Conservation (phyloP, 2,113 vertebrate species). For the Zingel zingel region DNA sequence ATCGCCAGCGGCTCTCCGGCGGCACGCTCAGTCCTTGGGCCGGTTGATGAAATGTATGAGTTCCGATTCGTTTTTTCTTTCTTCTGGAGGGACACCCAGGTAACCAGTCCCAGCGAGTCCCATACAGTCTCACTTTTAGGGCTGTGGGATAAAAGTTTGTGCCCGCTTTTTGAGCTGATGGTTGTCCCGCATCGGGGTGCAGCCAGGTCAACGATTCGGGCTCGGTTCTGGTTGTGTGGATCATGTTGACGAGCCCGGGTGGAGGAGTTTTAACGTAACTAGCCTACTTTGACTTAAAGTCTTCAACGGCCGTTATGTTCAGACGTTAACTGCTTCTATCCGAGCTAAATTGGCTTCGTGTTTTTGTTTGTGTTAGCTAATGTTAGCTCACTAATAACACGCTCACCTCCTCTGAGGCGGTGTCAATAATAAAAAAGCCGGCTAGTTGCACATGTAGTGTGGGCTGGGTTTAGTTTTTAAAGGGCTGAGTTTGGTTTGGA, state of each 20-base stretch:
- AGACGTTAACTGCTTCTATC: not conserved
- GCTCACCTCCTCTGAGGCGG: conserved; percentile 68
- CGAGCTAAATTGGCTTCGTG: conserved; percentile 55
- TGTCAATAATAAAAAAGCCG: conserved; percentile 76
- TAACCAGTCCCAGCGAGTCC: conserved; percentile 52
- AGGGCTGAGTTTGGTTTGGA: conserved; percentile 72
- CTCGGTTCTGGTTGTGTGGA: conserved; percentile 73
- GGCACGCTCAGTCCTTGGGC: conserved; percentile 64
- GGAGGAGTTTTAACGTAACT: conserved; percentile 39
- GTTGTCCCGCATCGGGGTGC: conserved; percentile 65
- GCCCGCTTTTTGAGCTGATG: conserved; percentile 16
- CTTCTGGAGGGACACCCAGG: conserved; percentile 62
- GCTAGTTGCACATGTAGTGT: conserved; percentile 74
- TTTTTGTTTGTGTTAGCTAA: conserved; percentile 77
- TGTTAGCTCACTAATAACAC: conserved; percentile 77
- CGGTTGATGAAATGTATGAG: conserved; percentile 70
- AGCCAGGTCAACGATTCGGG: conserved; percentile 63
- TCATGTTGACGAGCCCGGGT: conserved; percentile 19
- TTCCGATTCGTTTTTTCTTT: conserved; percentile 65
- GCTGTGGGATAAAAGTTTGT: conserved; percentile 67
- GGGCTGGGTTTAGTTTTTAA: conserved; percentile 78
- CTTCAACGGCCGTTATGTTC: not conserved
- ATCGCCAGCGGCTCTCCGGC: conserved; percentile 67
- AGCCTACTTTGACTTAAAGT: conserved; percentile 21
- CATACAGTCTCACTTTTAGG: conserved; percentile 40